Evolutionary conservation across 2,113 vertebrate genomes (phyloP).

Genomic region (Notarius quadriscutis): DNA sequence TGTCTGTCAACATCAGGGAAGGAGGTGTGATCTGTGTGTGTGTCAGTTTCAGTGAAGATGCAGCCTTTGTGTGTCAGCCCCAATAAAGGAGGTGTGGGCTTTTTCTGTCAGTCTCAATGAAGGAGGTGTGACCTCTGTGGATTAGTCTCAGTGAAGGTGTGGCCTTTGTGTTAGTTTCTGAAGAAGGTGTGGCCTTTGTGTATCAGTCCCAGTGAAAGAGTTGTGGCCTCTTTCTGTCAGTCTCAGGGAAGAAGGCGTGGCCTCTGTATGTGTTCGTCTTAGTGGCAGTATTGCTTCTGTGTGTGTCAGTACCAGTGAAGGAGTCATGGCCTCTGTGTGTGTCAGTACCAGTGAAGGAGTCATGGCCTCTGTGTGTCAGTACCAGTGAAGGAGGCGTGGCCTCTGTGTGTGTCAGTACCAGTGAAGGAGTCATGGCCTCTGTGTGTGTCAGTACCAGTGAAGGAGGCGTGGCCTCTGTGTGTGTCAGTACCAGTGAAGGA

Average conservation of each 20-base stretch:
- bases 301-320: not conserved
- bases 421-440: too few relatives aligned
- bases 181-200: not conserved
- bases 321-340: not conserved
- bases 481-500: not conserved
- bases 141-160: not conserved
- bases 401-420: not conserved
- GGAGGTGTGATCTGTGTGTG: not conserved
- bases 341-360: too few relatives aligned
- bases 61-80: not conserved
- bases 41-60: not conserved
- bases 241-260: not conserved
- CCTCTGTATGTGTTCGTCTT: not conserved
- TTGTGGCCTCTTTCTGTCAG: not conserved
- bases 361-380: too few relatives aligned
- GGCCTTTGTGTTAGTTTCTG: not conserved
- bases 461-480: not conserved
- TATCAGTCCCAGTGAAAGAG: not conserved
- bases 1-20: not conserved
- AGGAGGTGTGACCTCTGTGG: not conserved
- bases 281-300: not conserved
- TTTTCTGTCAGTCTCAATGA: not conserved
- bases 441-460: too few relatives aligned
- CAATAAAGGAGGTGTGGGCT: not conserved
- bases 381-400: not conserved